Evolutionary conservation across 2,888 invertebrate species (phyloP), one percentile per base, ranked within the genome.

Genomic region (Athetis lepigone): DNA sequence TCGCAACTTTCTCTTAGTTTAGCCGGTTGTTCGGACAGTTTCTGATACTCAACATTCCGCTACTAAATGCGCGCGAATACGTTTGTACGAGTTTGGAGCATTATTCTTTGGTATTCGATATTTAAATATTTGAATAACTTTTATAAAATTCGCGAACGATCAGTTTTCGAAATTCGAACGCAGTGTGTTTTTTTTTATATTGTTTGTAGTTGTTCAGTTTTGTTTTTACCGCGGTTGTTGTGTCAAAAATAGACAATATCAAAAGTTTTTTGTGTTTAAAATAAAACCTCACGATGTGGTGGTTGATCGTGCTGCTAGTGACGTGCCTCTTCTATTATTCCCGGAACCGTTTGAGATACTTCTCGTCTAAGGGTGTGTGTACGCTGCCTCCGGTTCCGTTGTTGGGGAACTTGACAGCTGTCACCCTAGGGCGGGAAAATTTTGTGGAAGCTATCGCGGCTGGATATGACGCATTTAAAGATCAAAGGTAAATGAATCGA

Each of bases 381-480:
- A 90, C 88, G 25, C 62, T 87, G 29, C 85, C 86, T 55, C 88
- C 90, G 2, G 70, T 85, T 33, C 90, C 90, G 43, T 84, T 92
- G 63, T 72, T 92, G 45, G 92, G 91, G 43, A 91, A 91, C 80
- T 73, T 92, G 85, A 86, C 88, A 77, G 85, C 88, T 77, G 87
- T 88, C 77, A 89, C 90, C 46, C 80, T 90, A 27, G 88, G 89
- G 47, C 79, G 82, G 70, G 89, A 90, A 72, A 90, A 90, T 76
- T 90, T 90, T 45, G 90, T 90, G 60, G 89, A 90, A 58, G 85
- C 89, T 13, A 88, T 90, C 61, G 88, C 85, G 42, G 82, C 84
- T 56, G 90, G 90, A 62, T 90, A 90, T 66, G 83, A 85, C 59
- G 83, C 86, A 33, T 90, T 90, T 74, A 85, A 83, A 74, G 85